Evolutionary conservation across 2,888 invertebrate species (phyloP).

Genomic region (Elmis aenea): DNA sequence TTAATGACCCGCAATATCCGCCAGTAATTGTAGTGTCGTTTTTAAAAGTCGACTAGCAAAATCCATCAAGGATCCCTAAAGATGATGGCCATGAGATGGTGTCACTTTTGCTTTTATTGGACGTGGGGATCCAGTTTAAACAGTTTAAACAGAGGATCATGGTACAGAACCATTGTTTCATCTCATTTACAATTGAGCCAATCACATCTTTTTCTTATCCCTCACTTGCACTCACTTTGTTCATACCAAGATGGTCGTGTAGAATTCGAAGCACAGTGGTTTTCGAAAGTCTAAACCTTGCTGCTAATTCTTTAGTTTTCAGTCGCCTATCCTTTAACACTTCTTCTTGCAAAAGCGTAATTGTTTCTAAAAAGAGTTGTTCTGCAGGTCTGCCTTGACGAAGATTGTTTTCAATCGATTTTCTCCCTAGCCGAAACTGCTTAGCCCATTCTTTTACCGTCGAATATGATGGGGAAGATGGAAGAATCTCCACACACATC

Average conservation of each 20-base stretch:
- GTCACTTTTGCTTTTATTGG: conserved; percentile 3
- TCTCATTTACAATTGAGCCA: not conserved
- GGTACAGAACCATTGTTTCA: too few relatives aligned
- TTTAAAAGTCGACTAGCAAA: conserved; percentile 1
- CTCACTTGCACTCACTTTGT: conserved; percentile 8
- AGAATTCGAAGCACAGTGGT: conserved; percentile 2
- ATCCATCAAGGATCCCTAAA: conserved; percentile 2
- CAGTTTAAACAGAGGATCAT: too few relatives aligned
- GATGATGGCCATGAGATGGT: conserved; percentile 3
- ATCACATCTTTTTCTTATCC: not conserved
- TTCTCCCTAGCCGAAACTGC: conserved; percentile 6
- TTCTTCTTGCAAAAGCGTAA: not conserved
- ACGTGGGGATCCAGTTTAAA: not conserved
- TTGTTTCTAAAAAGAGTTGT: conserved; percentile 4
- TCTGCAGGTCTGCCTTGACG: conserved; percentile 6
- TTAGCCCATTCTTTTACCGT: conserved; percentile 5
- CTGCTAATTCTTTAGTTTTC: conserved; percentile 8
- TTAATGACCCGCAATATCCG: too few relatives aligned
- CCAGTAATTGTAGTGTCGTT: conserved; percentile 1
- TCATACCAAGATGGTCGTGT: conserved; percentile 6
- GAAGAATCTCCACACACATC: conserved; percentile 4
- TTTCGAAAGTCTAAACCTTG: conserved; percentile 3
- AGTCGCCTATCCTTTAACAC: conserved; percentile 1
- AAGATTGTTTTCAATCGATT: conserved; percentile 5
- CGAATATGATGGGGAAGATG: conserved; percentile 3